A percentile compares a stretch with the other conserved stretches of the same genome.
Evolutionary conservation across 2,113 vertebrate genomes (phyloP).

Genomic region (Indri indri): DNA sequence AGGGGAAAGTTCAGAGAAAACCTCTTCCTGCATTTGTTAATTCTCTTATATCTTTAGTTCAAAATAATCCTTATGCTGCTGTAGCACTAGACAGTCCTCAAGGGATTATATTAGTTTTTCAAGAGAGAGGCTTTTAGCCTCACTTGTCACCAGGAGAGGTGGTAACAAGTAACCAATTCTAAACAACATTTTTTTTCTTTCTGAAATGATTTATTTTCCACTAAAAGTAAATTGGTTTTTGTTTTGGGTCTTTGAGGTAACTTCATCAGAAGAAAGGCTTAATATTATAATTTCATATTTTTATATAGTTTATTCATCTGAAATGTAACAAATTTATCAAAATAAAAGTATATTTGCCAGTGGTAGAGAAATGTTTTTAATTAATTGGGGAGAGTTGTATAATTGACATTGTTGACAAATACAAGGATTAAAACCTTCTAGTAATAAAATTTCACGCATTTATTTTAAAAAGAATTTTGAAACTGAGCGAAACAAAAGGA

Average conservation of each 20-base stretch:
- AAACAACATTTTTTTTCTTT: not conserved
- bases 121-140: not conserved
- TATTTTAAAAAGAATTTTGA: constrained; percentile 17
- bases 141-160: not conserved
- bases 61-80: not conserved
- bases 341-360: not conserved
- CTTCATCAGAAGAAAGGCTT: not conserved
- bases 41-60: not conserved
- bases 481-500: not conserved
- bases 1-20: not conserved
- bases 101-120: not conserved
- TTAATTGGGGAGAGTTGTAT: not conserved
- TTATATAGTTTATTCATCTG: not conserved
- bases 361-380: not conserved
- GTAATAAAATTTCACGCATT: not conserved
- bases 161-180: not conserved
- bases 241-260: constrained; percentile 22
- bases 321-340: constrained; percentile 25
- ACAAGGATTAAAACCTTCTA: not conserved
- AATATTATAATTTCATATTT: constrained; percentile 34
- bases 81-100: not conserved
- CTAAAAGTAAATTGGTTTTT: constrained; percentile 43
- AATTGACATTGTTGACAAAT: constrained; percentile 4
- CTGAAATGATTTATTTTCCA: not conserved
- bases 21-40: not conserved